Percentiles rank a stretch among this genome's conserved stretches.
These are phyloP conservation scores for Papilio polyxenes DNA, from an alignment of 1,140 invertebrate species.

Conservation along the genomic window DNA sequence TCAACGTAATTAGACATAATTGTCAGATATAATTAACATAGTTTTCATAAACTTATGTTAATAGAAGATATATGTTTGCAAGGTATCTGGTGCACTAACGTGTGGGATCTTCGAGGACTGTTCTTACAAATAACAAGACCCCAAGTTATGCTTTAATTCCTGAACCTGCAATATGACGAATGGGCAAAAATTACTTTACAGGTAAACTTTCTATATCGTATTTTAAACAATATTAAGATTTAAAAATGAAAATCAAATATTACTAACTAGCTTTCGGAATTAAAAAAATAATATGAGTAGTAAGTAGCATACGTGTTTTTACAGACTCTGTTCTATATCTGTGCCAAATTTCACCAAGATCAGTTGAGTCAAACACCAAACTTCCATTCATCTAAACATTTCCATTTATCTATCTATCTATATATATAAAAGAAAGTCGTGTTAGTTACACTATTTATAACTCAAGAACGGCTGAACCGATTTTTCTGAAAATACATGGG, in stretches of 20 bases:
- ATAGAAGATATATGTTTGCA: background rate
- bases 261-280: no score
- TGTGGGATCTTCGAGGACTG: background rate
- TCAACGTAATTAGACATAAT: background rate
- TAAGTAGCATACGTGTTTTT: no score
- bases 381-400: no score
- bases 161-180: background rate
- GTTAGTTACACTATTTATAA: no score
- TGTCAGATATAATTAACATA: background rate
- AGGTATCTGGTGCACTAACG: background rate
- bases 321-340: no score
- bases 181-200: background rate
- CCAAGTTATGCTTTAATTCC: background rate
- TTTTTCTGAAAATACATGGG: no score
- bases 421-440: no score
- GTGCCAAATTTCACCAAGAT: no score
- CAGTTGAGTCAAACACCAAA: no score
- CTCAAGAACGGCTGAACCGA: no score
- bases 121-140: background rate
- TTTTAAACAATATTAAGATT: background rate
- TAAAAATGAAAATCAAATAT: background rate
- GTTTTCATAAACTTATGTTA: background rate
- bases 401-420: no score
- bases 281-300: no score
- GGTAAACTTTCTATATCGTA: background rate